Evolutionary conservation across 2,797 vertebrate genomes (phyloP).

Genomic region (Mormyrus hasselquistii): DNA sequence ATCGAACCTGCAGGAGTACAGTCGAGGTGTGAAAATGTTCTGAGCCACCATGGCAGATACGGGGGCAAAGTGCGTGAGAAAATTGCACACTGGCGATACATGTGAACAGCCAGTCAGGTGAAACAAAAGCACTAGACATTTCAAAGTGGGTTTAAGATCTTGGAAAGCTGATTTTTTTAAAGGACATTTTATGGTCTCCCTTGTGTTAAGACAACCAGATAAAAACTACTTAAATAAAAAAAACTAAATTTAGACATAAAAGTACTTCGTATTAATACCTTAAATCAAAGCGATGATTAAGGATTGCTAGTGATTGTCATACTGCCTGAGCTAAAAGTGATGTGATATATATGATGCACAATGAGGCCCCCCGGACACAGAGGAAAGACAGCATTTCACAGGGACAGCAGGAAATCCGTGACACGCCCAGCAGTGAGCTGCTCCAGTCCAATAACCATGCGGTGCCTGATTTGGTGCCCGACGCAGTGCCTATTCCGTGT

Average conservation of each 20-base stretch:
- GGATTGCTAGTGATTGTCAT: background rate
- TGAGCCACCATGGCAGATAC: background rate
- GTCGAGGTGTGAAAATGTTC: background rate
- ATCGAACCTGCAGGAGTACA: background rate
- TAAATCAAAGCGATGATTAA: background rate
- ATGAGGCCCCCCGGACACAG: background rate
- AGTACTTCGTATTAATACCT: background rate
- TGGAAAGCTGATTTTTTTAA: background rate
- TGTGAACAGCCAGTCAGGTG: background rate
- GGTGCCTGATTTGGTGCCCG: background rate
- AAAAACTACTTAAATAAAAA: background rate
- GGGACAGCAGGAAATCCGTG: background rate
- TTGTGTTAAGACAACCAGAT: background rate
- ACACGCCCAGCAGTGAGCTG: background rate
- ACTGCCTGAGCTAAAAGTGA: background rate
- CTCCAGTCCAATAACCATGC: background rate
- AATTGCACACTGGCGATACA: background rate
- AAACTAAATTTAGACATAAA: background rate
- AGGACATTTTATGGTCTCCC: background rate
- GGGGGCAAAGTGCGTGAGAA: background rate
- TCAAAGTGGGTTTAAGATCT: background rate
- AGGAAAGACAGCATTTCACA: background rate
- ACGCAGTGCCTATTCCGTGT: background rate
- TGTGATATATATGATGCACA: background rate
- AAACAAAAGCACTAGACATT: background rate